Percentiles rank a stretch among this genome's conserved stretches.
phyloP scores from a whole-genome alignment of 2,797 vertebrate species.

The Mus spretus region DNA sequence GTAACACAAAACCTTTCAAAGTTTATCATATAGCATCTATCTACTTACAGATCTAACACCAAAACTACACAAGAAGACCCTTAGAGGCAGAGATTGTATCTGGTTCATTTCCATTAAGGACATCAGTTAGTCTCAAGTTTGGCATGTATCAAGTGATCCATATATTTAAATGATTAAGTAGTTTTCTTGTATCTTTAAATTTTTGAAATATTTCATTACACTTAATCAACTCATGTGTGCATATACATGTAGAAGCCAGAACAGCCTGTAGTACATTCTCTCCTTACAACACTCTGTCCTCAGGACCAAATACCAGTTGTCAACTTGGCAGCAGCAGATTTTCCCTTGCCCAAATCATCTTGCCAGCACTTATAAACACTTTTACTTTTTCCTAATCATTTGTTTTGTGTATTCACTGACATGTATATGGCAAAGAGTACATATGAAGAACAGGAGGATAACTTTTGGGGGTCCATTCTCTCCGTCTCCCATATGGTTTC shows the following conservation, averaged over 20 bases:
- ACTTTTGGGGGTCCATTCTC: not conserved
- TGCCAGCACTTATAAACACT: not conserved
- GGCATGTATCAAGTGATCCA: not conserved
- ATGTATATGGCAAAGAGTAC: not conserved
- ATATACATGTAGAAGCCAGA: too few species aligned
- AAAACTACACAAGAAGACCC: not conserved
- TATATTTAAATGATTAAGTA: constrained; percentile 19
- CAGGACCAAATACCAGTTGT: not conserved
- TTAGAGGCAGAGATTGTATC: not conserved
- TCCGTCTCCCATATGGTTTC: not conserved
- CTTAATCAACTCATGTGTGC: not conserved
- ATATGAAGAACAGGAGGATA: too few species aligned
- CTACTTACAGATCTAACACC: constrained; percentile 9
- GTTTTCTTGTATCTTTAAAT: not conserved
- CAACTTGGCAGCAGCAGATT: not conserved
- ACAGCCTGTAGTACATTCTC: not conserved
- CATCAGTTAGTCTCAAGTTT: not conserved
- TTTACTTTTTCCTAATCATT: not conserved
- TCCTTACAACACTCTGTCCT: not conserved
- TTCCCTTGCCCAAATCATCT: not conserved
- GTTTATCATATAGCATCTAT: not conserved
- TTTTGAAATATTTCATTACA: not conserved
- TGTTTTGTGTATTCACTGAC: not conserved
- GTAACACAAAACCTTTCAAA: constrained; percentile 40
- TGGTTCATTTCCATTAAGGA: constrained; percentile 49